Conservation (phyloP, 2,888 invertebrate genomes). For the Glyphotaelius pellucidus region DNA sequence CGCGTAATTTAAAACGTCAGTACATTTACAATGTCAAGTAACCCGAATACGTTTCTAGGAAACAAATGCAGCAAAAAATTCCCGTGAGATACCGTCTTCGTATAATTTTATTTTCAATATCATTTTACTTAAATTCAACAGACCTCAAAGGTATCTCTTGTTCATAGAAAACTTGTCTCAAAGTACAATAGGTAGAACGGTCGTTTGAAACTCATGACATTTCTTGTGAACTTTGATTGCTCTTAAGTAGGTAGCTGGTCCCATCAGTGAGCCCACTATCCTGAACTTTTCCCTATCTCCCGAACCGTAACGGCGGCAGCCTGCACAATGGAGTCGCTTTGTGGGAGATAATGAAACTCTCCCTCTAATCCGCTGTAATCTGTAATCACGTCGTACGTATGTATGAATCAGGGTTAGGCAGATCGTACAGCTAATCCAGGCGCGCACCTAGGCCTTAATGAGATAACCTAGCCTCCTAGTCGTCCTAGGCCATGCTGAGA, state of each 20-base stretch:
- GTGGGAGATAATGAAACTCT: constrained; percentile 21
- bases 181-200: not conserved
- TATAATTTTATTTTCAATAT: not conserved
- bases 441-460: not conserved
- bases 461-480: not conserved
- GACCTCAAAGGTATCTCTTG: not conserved
- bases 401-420: constrained; percentile 12
- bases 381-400: constrained; percentile 12
- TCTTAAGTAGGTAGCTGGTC: not conserved
- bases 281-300: constrained; percentile 13
- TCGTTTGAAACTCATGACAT: not conserved
- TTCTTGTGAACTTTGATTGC: constrained; percentile 18
- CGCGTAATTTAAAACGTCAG: no score
- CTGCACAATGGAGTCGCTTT: constrained; percentile 16
- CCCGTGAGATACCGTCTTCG: not conserved
- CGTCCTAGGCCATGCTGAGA: not conserved
- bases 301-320: not conserved
- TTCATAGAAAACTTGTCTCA: not conserved
- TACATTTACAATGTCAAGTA: not conserved
- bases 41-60: not conserved
- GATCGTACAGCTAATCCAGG: constrained; percentile 5
- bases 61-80: not conserved
- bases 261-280: constrained; percentile 7
- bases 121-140: not conserved
- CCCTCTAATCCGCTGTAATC: constrained; percentile 22